A percentile compares a stretch with the other conserved stretches of the same genome.
These are phyloP conservation scores for Ochotona princeps DNA, from an alignment of 2,113 vertebrate species.

Conservation along the genomic window DNA sequence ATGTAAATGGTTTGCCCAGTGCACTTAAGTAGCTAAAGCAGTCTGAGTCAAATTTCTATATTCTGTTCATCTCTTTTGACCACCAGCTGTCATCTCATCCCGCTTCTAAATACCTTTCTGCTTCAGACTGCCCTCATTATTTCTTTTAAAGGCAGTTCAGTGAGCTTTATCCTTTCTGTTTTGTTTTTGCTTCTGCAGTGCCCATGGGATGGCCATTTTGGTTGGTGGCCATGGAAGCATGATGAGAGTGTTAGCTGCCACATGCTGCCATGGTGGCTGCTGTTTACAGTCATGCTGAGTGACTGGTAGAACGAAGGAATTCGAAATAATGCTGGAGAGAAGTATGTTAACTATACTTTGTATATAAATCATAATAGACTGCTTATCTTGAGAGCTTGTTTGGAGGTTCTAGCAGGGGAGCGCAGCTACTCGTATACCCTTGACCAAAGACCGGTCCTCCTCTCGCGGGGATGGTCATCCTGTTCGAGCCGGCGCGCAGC, in stretches of 20 bases:
- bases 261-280: background rate
- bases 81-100: background rate
- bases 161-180: conserved; percentile 29
- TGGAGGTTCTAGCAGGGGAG: too few relatives aligned
- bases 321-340: conserved; percentile 26
- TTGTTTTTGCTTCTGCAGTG: background rate
- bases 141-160: conserved; percentile 32
- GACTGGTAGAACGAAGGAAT: background rate
- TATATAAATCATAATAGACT: conserved; percentile 33
- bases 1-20: conserved; percentile 20
- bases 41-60: background rate
- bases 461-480: too few relatives aligned
- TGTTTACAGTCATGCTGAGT: background rate
- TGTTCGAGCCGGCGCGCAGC: too few relatives aligned
- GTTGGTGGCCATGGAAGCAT: background rate
- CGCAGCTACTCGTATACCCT: too few relatives aligned
- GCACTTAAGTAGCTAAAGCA: background rate
- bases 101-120: background rate
- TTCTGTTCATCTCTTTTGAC: background rate
- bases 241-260: background rate
- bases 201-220: background rate
- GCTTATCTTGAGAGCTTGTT: conserved; percentile 28
- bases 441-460: too few relatives aligned
- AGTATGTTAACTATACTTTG: conserved; percentile 23
- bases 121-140: background rate